phyloP scores from a whole-genome alignment of 2,888 invertebrate genomes.

The Microdon myrmicae region DNA sequence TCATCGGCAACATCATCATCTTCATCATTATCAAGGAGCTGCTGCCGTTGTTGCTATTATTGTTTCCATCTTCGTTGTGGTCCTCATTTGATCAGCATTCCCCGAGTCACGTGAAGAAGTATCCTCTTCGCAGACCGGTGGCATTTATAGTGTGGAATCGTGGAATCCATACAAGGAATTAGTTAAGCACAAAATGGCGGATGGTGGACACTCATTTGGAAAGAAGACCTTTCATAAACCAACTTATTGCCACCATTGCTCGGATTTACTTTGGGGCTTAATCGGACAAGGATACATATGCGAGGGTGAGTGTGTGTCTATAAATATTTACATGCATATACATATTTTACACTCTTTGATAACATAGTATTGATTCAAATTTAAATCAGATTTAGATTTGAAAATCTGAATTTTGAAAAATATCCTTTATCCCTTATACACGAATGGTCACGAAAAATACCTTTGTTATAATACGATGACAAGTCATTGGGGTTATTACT shows the following conservation, averaged over 20 bases:
- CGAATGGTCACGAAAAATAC: too few relatives aligned
- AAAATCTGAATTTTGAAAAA: slow-evolving; percentile 28
- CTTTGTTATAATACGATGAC: too few relatives aligned
- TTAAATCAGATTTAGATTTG: slow-evolving; percentile 9
- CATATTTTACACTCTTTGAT: background rate
- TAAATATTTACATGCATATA: background rate
- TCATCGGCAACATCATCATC: slow-evolving; percentile 52
- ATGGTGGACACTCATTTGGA: slow-evolving; percentile 95
- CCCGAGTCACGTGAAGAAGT: slow-evolving; percentile 58
- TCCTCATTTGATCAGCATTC: slow-evolving; percentile 57
- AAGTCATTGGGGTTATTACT: too few relatives aligned
- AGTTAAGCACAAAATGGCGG: slow-evolving; percentile 66
- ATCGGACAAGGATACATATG: slow-evolving; percentile 99
- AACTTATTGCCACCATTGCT: slow-evolving; percentile 99
- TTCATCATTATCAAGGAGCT: slow-evolving; percentile 43
- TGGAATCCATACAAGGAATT: slow-evolving; percentile 57
- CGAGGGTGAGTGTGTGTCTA: slow-evolving; percentile 79
- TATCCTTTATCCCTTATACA: too few relatives aligned
- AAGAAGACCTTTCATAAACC: slow-evolving; percentile 99
- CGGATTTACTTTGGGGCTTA: slow-evolving; percentile 99
- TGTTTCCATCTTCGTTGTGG: slow-evolving; percentile 44
- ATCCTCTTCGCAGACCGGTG: slow-evolving; percentile 55
- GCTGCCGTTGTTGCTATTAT: slow-evolving; percentile 31
- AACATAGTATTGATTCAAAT: too few relatives aligned
- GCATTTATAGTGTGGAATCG: slow-evolving; percentile 54